Evolutionary conservation across 2,797 vertebrate genomes (phyloP).

Genomic region (Tapera naevia): DNA sequence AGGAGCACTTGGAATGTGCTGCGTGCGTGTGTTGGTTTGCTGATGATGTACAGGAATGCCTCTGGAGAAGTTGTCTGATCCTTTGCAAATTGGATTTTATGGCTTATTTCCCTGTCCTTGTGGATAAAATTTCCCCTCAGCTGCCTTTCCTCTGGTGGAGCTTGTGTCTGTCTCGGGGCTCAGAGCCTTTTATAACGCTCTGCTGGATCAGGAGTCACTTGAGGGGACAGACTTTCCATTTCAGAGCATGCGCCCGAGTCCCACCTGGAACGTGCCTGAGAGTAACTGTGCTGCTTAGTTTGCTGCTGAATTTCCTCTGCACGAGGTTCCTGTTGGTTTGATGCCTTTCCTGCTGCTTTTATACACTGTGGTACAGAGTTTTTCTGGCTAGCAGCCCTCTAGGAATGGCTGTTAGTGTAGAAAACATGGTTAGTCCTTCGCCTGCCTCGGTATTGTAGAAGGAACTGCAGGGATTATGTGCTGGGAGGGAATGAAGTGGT

Average conservation of each 20-base stretch:
- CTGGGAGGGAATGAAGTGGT: constrained; percentile 35
- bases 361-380: not conserved
- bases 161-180: not conserved
- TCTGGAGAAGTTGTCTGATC: constrained; percentile 13
- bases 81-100: constrained; percentile 30
- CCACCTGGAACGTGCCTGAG: not conserved
- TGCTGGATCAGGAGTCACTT: not conserved
- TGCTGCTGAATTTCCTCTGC: not conserved
- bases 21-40: rapidly evolving
- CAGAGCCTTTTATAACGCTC: not conserved
- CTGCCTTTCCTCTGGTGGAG: not conserved
- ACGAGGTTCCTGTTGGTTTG: not conserved
- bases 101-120: constrained; percentile 3
- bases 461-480: rapidly evolving
- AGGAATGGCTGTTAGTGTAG: not conserved
- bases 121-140: not conserved
- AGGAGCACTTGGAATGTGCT: not conserved
- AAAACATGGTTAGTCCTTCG: not conserved
- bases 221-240: not conserved
- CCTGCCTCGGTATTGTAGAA: not conserved
- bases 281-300: not conserved
- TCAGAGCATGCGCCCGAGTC: not conserved
- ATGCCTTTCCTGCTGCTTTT: not conserved
- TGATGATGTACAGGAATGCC: not conserved
- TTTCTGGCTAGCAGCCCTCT: not conserved